phyloP scores from a whole-genome alignment of 2,888 invertebrate species.

The Boloria euphrosyne region DNA sequence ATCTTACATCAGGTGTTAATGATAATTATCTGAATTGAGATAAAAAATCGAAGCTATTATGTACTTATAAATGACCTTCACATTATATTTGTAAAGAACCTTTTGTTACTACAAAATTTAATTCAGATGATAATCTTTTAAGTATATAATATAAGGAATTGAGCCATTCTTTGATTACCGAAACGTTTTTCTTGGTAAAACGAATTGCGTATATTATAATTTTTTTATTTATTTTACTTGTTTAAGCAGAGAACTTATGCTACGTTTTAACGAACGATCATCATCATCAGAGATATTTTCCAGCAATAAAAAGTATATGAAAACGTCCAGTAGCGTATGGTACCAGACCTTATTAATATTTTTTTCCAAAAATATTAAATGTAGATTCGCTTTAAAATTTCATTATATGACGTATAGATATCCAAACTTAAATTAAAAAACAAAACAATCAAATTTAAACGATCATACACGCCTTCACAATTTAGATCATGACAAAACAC shows the following conservation, averaged over 20 bases:
- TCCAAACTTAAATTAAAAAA: slow-evolving; percentile 3
- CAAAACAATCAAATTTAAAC: slow-evolving; percentile 18
- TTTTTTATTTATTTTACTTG: no score
- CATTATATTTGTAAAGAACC: slow-evolving; percentile 7
- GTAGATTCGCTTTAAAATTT: no score
- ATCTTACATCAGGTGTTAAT: slow-evolving; percentile 22
- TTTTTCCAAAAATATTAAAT: no score
- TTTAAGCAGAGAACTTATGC: no score
- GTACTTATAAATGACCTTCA: slow-evolving; percentile 17
- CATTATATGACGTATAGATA: no score
- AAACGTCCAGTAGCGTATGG: no score
- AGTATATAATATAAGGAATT: not conserved
- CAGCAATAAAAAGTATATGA: no score
- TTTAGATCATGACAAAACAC: slow-evolving; percentile 30
- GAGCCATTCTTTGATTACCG: not conserved
- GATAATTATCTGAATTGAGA: slow-evolving; percentile 19
- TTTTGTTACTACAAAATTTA: slow-evolving; percentile 1
- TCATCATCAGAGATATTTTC: no score
- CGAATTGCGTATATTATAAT: no score
- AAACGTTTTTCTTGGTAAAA: no score
- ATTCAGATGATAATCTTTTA: slow-evolving; percentile 4
- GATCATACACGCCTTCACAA: slow-evolving; percentile 21
- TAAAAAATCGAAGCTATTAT: slow-evolving; percentile 16
- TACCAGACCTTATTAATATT: no score
- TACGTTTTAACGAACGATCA: no score